Percentiles rank a stretch among this genome's conserved stretches.
These are phyloP conservation scores for Catocala fraxini DNA, from an alignment of 2,888 invertebrate genomes.

Conservation along the genomic window DNA sequence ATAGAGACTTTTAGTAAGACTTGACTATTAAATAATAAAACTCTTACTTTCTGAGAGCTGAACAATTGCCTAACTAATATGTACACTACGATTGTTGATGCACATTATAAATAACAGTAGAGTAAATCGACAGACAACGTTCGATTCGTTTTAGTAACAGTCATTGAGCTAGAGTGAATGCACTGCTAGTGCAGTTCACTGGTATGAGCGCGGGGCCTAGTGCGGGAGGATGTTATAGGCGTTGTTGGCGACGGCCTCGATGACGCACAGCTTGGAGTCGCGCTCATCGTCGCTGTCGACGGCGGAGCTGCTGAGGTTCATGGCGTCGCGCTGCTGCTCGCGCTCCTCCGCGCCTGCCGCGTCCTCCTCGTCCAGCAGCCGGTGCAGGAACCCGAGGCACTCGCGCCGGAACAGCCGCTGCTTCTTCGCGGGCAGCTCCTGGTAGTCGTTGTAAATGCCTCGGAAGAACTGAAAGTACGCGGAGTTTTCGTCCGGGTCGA, in stretches of 20 bases:
- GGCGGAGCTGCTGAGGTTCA: conserved; percentile 49
- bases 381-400: conserved; percentile 72
- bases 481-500: conserved; percentile 72
- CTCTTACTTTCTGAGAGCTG: no score
- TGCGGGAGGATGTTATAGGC: conserved; percentile 14
- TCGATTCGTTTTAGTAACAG: no score
- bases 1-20: no score
- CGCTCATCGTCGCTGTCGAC: conserved; percentile 29
- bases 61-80: no score
- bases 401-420: conserved; percentile 73
- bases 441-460: conserved; percentile 75
- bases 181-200: not conserved
- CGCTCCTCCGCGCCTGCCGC: conserved; percentile 16
- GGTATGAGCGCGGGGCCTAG: not conserved
- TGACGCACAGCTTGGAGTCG: conserved; percentile 8
- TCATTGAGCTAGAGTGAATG: no score
- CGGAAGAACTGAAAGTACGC: conserved; percentile 82
- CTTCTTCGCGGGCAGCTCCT: conserved; percentile 64
- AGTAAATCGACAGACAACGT: no score
- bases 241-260: conserved; percentile 4
- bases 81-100: no score
- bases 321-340: conserved; percentile 45
- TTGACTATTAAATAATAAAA: no score
- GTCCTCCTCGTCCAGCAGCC: conserved; percentile 74
- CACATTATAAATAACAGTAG: no score